Evolutionary conservation across 2,113 vertebrate genomes (phyloP).

Genomic region (Coptodon bakossiorum): DNA sequence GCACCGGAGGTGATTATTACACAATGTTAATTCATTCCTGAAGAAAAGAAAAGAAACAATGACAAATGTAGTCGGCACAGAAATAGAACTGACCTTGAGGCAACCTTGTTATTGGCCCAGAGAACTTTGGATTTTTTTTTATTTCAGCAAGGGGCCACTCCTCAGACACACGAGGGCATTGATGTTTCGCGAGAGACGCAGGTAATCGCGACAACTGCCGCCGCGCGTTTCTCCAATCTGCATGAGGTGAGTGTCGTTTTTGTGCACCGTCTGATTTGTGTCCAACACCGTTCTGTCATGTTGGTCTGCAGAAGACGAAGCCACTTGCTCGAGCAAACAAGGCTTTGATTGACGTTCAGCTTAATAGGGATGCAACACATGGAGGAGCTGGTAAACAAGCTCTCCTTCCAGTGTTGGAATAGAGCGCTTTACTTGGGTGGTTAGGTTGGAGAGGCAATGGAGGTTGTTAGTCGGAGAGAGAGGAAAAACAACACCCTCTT

Average conservation of each 20-base stretch:
- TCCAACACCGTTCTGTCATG: background rate
- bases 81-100: background rate
- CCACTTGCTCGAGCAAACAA: background rate
- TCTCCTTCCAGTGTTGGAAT: slow-evolving; percentile 16
- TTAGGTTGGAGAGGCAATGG: background rate
- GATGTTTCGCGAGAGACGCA: background rate
- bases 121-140: background rate
- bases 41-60: background rate
- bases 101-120: background rate
- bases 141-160: background rate
- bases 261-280: background rate
- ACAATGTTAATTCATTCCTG: background rate
- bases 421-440: background rate
- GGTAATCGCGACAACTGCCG: background rate
- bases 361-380: slow-evolving; percentile 19
- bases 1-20: background rate
- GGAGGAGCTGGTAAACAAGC: slow-evolving; percentile 26
- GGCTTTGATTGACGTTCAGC: slow-evolving; percentile 36
- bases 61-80: background rate
- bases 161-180: background rate
- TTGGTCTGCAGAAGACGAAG: background rate
- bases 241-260: background rate
- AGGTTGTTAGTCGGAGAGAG: slow-evolving; percentile 6
- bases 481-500: slow-evolving; percentile 17
- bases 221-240: background rate